Conservation (phyloP, 2,797 vertebrate genomes). For the Cyprinodon diabolis region DNA sequence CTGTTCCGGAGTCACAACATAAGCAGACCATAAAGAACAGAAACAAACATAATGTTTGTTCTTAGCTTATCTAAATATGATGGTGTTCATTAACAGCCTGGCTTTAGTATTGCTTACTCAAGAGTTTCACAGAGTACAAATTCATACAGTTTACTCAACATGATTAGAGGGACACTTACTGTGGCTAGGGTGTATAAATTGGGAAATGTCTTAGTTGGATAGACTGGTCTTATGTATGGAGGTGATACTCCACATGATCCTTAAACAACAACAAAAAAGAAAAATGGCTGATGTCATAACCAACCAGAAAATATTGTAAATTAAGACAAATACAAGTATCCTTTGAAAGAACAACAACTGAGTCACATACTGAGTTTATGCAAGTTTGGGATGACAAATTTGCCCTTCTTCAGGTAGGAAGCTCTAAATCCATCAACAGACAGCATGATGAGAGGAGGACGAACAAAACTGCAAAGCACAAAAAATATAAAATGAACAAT, state of each 20-base stretch:
- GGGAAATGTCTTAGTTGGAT: conserved; percentile 97
- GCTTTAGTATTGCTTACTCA: conserved; percentile 3
- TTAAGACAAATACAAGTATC: neutral
- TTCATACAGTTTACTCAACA: neutral
- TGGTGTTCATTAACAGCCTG: conserved; percentile 27
- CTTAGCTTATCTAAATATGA: conserved; percentile 3
- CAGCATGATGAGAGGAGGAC: conserved; percentile 94
- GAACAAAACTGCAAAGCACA: conserved; percentile 83
- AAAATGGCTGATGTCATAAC: neutral
- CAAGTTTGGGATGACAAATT: conserved; percentile 91
- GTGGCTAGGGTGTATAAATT: conserved; percentile 96
- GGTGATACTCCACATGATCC: conserved; percentile 92
- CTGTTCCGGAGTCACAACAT: neutral
- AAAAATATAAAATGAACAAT: neutral
- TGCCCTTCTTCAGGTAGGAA: conserved; percentile 94
- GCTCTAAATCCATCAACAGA: conserved; percentile 96
- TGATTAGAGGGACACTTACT: conserved; percentile 75
- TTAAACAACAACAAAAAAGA: conserved; percentile 54
- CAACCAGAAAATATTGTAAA: neutral
- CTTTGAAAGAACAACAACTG: neutral
- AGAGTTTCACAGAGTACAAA: neutral
- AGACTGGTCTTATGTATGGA: conserved; percentile 94
- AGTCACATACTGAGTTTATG: conserved; percentile 89
- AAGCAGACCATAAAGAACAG: neutral
- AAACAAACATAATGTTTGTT: conserved; percentile 24